Evolutionary conservation across 2,888 invertebrate species (phyloP), one percentile per base, ranked within the genome.

Genomic region (Nowickia ferox): DNA sequence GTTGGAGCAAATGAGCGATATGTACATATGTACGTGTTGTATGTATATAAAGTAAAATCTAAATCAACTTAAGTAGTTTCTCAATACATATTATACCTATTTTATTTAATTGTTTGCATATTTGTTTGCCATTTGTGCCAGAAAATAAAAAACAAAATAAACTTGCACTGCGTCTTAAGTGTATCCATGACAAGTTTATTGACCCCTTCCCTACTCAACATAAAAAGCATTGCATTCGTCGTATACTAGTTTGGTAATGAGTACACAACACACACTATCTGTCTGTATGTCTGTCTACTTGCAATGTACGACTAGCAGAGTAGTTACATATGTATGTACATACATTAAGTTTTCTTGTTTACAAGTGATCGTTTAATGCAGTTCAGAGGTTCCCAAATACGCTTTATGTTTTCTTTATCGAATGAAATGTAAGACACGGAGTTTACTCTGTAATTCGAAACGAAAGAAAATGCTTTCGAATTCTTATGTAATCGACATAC

Each of bases 171-270:
- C 68, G 53, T 59, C 53, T 80, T 55, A 71, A 44, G 59, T 85
- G 85, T 88, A 87, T 84, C 89, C 88, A 88, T 89, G 89, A 87
- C 84, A 87, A 87, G 89, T 89, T 88, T 87, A 84, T 88, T 88
- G 88, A 89, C 84, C 88, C 84, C 76, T 74, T 69, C 59, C 71
- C 53, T 51, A 72, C 66, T 80, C 68, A 77, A 75, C 72, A 72
- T 79, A 63, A 69, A 82, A 76, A 48, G 55, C 71, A 57, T 48
- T 82, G 69, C 76, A 77, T 46, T 79, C 10, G 13, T 19, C 30
- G 6, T 46, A 55, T 38, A 30, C 57, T 42, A 66, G 44, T 79
- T 42, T 79, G 68, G 42, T 80, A 66, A 48, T 53, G 65, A 81
- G 68, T 84, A 13, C 48, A 46, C 11, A 57, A 30, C 51, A 65